Evolutionary conservation across 2,888 invertebrate genomes (phyloP), one percentile per base, ranked within the genome.

Genomic region (Mechanitis messenoides): DNA sequence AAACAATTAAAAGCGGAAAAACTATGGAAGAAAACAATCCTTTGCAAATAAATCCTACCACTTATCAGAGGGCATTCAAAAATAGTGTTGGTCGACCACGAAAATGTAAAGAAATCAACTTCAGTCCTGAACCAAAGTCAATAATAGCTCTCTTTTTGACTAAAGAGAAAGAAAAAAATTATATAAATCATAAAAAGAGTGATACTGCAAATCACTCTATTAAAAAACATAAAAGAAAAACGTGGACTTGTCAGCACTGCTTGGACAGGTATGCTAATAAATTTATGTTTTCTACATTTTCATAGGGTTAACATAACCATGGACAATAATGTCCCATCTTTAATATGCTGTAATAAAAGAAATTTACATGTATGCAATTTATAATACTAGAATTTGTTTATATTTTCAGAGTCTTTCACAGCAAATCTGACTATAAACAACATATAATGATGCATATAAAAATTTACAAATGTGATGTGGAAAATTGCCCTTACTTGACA

Each of bases 401-500:
- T 64, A 61, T 64, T 81, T 79, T 62, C 76, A 85, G 84, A 63
- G 74, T 45, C 12, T 45, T 70, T 64, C 67, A 81, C 71, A 85
- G 84, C 74, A 81, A 82, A 69, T 85, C 85, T 55, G 86, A 88
- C 67, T 79, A 86, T 58, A 77, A 82, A 61, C 80, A 85, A 59
- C 88, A 87, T 72, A 74, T 79, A 69, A 84, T 82, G 69, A 77
- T 79, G 42, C 88, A 88, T 73, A 90, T 84, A 58, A 80, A 83
- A 60, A 85, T 56, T 31, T 62, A 61, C 28, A 59, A 60, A 42
- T 93, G 92, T 77, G 81, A 90, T 65, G 85, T 81, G 68, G 84
- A 87, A 66, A 81, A 86, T 53, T 92, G 92, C 72, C 81, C 80
- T 45, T 93, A 93, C 75, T 84, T 83, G 65, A 86, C 91, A 64